Percentiles rank a stretch among this genome's conserved stretches.
Evolutionary conservation across 2,113 vertebrate species (phyloP).

Genomic region (Phalacrocorax pelagicus): DNA sequence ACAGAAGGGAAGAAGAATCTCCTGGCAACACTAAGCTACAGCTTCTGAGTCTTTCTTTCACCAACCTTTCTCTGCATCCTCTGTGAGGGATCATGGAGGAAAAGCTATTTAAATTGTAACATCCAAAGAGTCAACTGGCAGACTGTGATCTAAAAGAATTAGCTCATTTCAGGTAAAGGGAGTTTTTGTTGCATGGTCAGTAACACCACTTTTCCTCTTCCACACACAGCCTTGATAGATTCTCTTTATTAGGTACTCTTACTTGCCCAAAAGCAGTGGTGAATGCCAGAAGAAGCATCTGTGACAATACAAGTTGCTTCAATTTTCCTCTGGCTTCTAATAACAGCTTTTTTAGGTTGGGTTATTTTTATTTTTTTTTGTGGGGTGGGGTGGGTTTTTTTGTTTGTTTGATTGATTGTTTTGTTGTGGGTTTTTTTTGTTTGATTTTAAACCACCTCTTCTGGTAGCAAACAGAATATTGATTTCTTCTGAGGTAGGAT

Average conservation of each 20-base stretch:
- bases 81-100: background rate
- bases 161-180: background rate
- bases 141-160: background rate
- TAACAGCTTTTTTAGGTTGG: background rate
- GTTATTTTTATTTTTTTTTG: too few relatives aligned
- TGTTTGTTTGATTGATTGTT: too few relatives aligned
- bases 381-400: too few relatives aligned
- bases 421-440: too few relatives aligned
- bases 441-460: background rate
- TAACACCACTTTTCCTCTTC: background rate
- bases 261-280: background rate
- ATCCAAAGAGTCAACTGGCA: background rate
- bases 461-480: background rate
- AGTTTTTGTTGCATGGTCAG: background rate
- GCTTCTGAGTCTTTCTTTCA: background rate
- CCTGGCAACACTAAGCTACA: background rate
- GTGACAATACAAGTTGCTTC: background rate
- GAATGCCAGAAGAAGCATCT: background rate
- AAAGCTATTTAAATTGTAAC: background rate
- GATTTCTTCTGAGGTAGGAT: background rate
- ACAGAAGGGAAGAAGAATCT: background rate
- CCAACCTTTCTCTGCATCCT: background rate
- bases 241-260: background rate
- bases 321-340: background rate
- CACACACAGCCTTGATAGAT: background rate